A percentile compares a stretch with the other conserved stretches of the same genome.
These are phyloP conservation scores for Scomberomorus guttatus DNA, from an alignment of 2,797 vertebrate genomes.

Conservation along the genomic window DNA sequence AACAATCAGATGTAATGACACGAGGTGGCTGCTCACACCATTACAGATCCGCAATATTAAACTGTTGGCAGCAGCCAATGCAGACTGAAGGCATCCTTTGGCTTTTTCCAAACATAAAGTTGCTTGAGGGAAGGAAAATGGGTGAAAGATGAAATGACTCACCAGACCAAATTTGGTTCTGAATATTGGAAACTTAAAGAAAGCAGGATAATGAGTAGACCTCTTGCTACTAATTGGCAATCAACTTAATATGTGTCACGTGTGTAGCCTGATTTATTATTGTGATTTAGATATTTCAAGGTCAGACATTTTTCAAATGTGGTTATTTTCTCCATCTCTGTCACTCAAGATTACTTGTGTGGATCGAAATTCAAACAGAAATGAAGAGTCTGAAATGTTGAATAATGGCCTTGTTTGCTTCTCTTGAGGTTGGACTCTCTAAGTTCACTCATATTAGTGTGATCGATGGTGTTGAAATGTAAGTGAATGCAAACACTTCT, in stretches of 20 bases:
- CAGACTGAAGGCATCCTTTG: slow-evolving; percentile 61
- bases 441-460: slow-evolving; percentile 3
- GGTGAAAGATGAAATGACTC: slow-evolving; percentile 42
- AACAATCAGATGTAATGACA: slow-evolving; percentile 67
- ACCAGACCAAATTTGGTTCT: slow-evolving; percentile 37
- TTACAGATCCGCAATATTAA: slow-evolving; percentile 52
- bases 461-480: slow-evolving; percentile 34
- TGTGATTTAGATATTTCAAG: slow-evolving; percentile 4
- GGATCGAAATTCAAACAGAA: neutral
- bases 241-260: neutral
- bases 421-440: slow-evolving; percentile 11
- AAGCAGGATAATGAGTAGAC: slow-evolving; percentile 46
- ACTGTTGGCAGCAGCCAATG: slow-evolving; percentile 43
- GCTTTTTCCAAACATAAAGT: slow-evolving; percentile 59
- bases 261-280: slow-evolving; percentile 4
- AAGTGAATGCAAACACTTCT: slow-evolving; percentile 8
- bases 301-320: neutral
- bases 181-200: slow-evolving; percentile 53
- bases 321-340: neutral
- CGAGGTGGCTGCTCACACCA: slow-evolving; percentile 48
- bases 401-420: slow-evolving; percentile 30
- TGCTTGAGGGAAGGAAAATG: slow-evolving; percentile 36
- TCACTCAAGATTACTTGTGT: neutral
- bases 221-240: slow-evolving; percentile 37
- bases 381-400: slow-evolving; percentile 22